Base-by-base conservation (phyloP, 2,888 invertebrate species). In the Mythimna loreyi region DNA sequence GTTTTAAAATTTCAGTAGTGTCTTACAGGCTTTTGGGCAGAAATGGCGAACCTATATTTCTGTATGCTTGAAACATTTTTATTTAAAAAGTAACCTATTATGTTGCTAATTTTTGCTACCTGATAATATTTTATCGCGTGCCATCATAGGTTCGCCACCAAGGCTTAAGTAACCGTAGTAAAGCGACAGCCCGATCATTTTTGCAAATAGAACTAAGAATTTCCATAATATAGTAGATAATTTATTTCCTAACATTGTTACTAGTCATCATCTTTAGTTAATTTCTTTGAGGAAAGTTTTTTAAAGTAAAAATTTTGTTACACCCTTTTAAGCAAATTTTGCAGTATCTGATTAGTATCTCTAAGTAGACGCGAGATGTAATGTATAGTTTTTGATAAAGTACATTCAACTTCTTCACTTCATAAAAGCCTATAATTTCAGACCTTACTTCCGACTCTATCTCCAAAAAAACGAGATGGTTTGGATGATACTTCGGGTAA, bases 351-450 rank as follows among this genome's bases (percentile, higher is more conserved):
- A 21, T 1, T 23, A 11, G 3, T 21, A 23, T 9, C 11, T 43
- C n/a, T 7, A 43, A 23, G 3, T 49, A 7, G 23, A 23, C 3
- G n/a, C n/a, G n/a, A n/a, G n/a, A n/a, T n/a, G 28, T 23, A 11
- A 49, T 23, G 23, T 16, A 23, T 23, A 50, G 50, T 9, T 62
- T 13, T 36, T 13, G 28, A 19, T 16, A 19, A 50, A 13, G 21
- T 19, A 30, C 5, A 0, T 23, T 30, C 1, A 23, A 19, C 36
- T 1, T 21, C n/a, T 23, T 23, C 11, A 13, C 13, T 30, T 30
- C 13, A 40, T 33, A 40, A 60, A 49, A 5, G 0, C 40, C n/a
- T 7, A 40, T 43, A 33, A 21, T 70, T 70, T 55, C 70, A 70
- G 70, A 25, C 4, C 13, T 11, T 21, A 19, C 36, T 30, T 1